phyloP scores from a whole-genome alignment of 1,140 invertebrate genomes.

The Pachyrhynchus sulphureomaculatus region DNA sequence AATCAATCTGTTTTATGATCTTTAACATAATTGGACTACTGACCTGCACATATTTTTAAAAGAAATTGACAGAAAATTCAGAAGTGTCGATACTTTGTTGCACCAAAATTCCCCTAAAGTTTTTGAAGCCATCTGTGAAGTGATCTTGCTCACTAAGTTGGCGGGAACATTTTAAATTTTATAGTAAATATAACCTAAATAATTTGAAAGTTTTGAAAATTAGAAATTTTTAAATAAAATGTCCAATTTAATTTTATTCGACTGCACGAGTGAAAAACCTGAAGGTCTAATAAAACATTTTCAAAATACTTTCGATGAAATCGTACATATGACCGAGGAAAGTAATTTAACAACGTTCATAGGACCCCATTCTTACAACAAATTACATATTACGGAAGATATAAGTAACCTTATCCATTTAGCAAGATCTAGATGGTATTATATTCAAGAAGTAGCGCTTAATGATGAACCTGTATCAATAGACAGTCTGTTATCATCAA shows the following conservation, averaged over 20 bases:
- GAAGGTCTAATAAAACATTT: not conserved
- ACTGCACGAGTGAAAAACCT: not conserved
- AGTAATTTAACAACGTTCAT: not conserved
- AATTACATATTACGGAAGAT: slow-evolving; percentile 35
- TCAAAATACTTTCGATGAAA: not conserved
- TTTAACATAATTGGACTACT: too few species aligned
- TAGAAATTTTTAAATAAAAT: not conserved
- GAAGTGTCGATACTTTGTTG: too few species aligned
- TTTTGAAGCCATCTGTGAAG: too few species aligned
- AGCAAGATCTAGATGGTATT: slow-evolving; percentile 36
- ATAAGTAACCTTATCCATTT: slow-evolving; percentile 26
- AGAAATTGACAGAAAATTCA: too few species aligned
- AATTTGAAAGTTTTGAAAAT: too few species aligned
- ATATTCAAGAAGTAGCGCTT: slow-evolving; percentile 38
- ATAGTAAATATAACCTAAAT: too few species aligned
- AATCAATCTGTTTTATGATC: too few species aligned
- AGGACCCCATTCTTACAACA: slow-evolving; percentile 28
- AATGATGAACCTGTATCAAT: slow-evolving; percentile 9
- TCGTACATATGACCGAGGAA: not conserved
- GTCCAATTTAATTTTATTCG: not conserved
- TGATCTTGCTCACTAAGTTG: too few species aligned
- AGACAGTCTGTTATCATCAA: slow-evolving; percentile 17
- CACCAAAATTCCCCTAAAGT: too few species aligned
- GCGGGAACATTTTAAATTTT: too few species aligned
- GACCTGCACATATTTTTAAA: too few species aligned